These are phyloP conservation scores for Aptenodytes forsteri DNA, from an alignment of 2,113 vertebrate genomes.

Conservation along the genomic window DNA sequence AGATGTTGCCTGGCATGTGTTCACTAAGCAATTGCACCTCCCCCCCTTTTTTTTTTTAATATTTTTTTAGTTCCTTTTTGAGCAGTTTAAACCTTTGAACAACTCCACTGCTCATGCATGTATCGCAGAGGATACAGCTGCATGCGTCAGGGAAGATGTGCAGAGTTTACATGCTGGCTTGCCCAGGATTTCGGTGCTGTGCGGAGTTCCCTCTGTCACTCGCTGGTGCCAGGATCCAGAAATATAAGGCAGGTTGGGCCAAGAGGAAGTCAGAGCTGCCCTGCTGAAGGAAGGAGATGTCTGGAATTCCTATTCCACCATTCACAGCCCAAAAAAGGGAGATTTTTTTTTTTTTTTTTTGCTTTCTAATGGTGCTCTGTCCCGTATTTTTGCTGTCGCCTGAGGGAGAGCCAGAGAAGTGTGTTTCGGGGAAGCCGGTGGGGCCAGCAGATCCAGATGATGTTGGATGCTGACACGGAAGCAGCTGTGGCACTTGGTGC, in stretches of 20 bases:
- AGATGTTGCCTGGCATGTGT: constrained; percentile 53
- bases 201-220: constrained; percentile 21
- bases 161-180: background rate
- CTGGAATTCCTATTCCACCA: constrained; percentile 29
- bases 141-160: background rate
- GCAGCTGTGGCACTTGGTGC: constrained; percentile 55
- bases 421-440: background rate
- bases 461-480: constrained; percentile 59
- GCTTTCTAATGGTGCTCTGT: background rate
- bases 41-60: background rate
- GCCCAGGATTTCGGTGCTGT: background rate
- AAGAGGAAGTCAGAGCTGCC: constrained; percentile 43
- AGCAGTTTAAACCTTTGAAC: constrained; percentile 4
- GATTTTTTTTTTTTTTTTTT: background rate
- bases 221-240: constrained; percentile 29
- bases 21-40: constrained; percentile 3
- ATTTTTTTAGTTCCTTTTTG: constrained; percentile 5
- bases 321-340: constrained; percentile 18
- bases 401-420: constrained; percentile 38
- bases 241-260: constrained; percentile 42
- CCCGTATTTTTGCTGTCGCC: constrained; percentile 28
- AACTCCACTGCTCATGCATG: background rate
- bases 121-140: background rate
- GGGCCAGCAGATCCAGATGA: constrained; percentile 48
- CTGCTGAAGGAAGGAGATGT: constrained; percentile 16